phyloP scores from a whole-genome alignment of 2,888 invertebrate genomes.

The Troglohyphantes excavatus region DNA sequence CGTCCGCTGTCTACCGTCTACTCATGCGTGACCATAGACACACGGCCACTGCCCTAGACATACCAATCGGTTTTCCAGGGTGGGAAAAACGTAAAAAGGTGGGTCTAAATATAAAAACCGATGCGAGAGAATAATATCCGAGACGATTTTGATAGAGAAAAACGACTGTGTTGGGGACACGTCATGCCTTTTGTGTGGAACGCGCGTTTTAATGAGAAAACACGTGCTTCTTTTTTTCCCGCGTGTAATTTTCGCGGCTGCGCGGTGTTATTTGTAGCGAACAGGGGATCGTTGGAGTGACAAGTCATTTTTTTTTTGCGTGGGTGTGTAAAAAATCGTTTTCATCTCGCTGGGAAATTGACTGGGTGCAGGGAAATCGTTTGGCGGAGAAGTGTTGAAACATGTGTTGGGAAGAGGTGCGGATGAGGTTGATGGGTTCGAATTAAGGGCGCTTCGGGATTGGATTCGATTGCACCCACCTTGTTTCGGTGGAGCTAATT shows the following conservation, averaged over 20 bases:
- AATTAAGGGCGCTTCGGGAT: neutral
- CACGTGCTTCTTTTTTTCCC: neutral
- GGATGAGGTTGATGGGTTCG: no score
- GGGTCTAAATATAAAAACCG: no score
- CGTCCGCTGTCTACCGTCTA: neutral
- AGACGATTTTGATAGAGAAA: neutral
- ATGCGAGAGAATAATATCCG: neutral
- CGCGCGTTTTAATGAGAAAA: conserved; percentile 24
- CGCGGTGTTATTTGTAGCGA: neutral
- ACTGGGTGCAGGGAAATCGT: conserved; percentile 17
- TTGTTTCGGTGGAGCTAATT: neutral
- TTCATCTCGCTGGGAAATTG: conserved; percentile 43
- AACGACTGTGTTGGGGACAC: neutral
- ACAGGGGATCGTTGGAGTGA: conserved; percentile 5
- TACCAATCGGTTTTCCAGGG: neutral
- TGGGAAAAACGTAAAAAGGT: neutral
- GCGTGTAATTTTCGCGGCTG: neutral
- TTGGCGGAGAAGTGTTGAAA: neutral
- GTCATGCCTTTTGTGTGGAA: conserved; percentile 15
- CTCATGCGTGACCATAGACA: neutral
- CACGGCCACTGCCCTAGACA: neutral
- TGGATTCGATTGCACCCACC: neutral
- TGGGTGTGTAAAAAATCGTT: conserved; percentile 59
- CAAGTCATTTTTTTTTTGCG: conserved; percentile 30
- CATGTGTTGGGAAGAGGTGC: neutral